Evolutionary conservation across 1,140 invertebrate genomes (phyloP), one percentile per base, ranked within the genome.

Genomic region (Diuraphis noxia): DNA sequence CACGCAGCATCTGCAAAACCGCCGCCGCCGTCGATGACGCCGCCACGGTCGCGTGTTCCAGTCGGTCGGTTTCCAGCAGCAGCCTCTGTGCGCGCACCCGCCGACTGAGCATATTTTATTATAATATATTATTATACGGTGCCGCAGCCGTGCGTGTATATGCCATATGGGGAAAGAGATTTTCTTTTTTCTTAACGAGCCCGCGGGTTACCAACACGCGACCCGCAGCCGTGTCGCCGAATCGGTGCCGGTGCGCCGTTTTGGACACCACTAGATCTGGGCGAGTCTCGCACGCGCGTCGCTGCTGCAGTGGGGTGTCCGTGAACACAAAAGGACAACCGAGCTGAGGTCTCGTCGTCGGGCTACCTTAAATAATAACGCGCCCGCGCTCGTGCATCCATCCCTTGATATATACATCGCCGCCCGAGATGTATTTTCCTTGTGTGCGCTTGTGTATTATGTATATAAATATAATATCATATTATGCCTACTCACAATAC

Each of bases 331-430:
- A 89, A 89, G n/a, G 63, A 89, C 63, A 8, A 72, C 56, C 56
- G 56, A 72, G 30, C 56, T 72, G 56, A 41, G 63, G 88, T 43
- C 87, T 40, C n/a, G n/a, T 84, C 40, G 5, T 25, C 52, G 46
- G 87, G 87, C 87, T 88, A 88, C 87, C 87, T 63, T 40, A 81
- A 81, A 36, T 79, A 81, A 36, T 79, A 56, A 56, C 86, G 86
- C 41, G 21, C 7, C 6, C 1, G 41, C 40, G 81, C 30, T 30
- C 41, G 13, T 17, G 9, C 34, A 5, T 40, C 34, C 46, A 72
- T 72, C 87, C 87, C 52, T 63, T 41, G 63, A 72, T 23, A n/a
- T 2, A 13, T 49, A 49, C 2, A 49, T 79, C 30, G 40, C 63
- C 40, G 40, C 1, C n/a, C 21, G 36, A 25, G 30, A 23, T 41